Base-by-base conservation (phyloP, 1,140 invertebrate species). In the Drosophila azteca region DNA sequence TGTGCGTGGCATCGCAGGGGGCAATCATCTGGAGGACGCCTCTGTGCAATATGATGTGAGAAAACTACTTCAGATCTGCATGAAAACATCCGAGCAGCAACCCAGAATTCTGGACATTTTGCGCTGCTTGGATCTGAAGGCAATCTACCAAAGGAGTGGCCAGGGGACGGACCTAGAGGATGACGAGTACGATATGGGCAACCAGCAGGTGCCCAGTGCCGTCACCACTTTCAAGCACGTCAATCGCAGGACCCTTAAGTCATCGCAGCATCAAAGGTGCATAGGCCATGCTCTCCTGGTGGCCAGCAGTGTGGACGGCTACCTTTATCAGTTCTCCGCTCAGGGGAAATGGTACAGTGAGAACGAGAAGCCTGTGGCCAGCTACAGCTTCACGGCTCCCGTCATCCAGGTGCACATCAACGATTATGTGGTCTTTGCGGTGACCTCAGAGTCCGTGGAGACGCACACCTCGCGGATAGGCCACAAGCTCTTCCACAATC, bases 391-490 rank as follows among this genome's bases (percentile, higher is more conserved):
- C 64, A 96, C 95, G 0, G 94, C 95, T 1, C 94, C 95, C 1
- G 94, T 96, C 11, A 93, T 93, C 64, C 92, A 94, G 50, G 93
- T 96, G 31, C 93, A 93, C 6, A 91, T 96, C 11, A 95, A 96
- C 77, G 92, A 94, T 61, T 94, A 94, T 55, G 93, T 96, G 52
- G 87, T 97, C 1, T 96, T 96, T 88, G 96, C 95, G 0, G 89
- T 97, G 0, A 97, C 96, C 1, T 94, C 95, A 44, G 95, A 95
- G 63, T 96, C 96, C 1, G 92, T 97, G 6, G 96, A 97, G 88
- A 95, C 95, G 0, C 96, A 96, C 73, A 96, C 96, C 0, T 92
- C 95, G 29, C 92, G 95, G 39, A 92, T 95, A 39, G 93, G 94
- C 0, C 94, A 95, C 83, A 93, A 94, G 45, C 78, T 94, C 1